phyloP scores from a whole-genome alignment of 2,113 vertebrate genomes.

The Dromaius novaehollandiae region DNA sequence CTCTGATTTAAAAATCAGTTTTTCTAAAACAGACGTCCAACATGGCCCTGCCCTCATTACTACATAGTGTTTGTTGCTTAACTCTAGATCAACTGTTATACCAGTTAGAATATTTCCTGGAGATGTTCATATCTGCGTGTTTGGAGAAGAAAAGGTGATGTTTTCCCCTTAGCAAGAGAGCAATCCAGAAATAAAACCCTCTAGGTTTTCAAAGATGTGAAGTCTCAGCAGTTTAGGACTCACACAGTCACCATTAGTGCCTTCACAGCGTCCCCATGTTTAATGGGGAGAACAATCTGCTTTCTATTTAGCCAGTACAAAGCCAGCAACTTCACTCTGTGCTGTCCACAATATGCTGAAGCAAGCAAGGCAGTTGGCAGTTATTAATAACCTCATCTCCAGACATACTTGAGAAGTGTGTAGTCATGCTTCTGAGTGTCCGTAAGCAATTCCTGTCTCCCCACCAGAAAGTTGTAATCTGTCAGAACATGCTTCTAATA shows the following conservation, averaged over 20 bases:
- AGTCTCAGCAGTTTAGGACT: background rate
- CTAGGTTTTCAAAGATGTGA: background rate
- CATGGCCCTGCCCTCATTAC: background rate
- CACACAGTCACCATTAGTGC: background rate
- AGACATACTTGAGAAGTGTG: constrained; percentile 13
- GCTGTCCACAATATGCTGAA: constrained; percentile 3
- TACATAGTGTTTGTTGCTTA: background rate
- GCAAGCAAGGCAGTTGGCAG: background rate
- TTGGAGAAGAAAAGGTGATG: background rate
- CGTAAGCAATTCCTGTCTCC: constrained; percentile 9
- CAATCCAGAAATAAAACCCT: background rate
- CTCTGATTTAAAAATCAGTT: background rate
- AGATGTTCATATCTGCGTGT: background rate
- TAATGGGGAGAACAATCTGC: background rate
- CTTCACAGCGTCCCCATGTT: background rate
- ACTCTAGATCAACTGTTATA: background rate
- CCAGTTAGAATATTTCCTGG: background rate
- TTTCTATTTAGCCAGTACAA: background rate
- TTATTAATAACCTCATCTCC: constrained; percentile 49
- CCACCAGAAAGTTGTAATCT: constrained; percentile 30
- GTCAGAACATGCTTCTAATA: constrained; percentile 38
- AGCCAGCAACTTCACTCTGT: background rate
- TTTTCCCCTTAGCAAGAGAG: background rate
- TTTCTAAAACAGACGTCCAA: background rate
- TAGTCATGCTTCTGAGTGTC: constrained; percentile 24